Evolutionary conservation across 2,888 invertebrate genomes (phyloP).

Genomic region (Anoncus sp.): DNA sequence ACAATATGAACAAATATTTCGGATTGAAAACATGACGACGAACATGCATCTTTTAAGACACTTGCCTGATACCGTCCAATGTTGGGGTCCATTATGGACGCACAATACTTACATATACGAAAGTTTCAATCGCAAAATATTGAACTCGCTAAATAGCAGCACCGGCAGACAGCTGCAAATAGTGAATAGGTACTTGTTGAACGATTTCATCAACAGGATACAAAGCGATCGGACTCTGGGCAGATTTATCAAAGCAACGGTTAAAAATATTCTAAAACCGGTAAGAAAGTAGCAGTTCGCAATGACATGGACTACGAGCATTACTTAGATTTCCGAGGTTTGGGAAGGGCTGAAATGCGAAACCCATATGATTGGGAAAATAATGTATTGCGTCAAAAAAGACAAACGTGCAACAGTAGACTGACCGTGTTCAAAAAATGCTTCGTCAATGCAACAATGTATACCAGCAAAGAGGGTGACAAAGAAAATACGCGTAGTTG

Average conservation of each 20-base stretch:
- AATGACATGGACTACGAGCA: conserved; percentile 27
- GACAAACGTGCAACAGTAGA: conserved; percentile 11
- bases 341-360: conserved; percentile 21
- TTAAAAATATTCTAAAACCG: conserved; percentile 26
- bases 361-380: conserved; percentile 14
- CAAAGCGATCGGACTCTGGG: conserved; percentile 11
- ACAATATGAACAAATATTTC: conserved; percentile 25
- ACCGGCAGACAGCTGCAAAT: conserved; percentile 39
- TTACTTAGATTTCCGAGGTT: conserved; percentile 21
- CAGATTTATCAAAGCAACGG: conserved; percentile 7
- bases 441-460: conserved; percentile 16
- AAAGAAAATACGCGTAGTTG: conserved; percentile 13
- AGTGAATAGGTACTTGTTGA: conserved; percentile 39
- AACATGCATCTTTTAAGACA: conserved; percentile 35
- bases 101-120: conserved; percentile 31
- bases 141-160: conserved; percentile 37
- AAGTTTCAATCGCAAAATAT: conserved; percentile 25
- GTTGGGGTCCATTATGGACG: conserved; percentile 35
- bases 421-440: conserved; percentile 17
- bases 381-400: conserved; percentile 1
- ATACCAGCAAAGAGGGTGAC: conserved; percentile 24
- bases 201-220: conserved; percentile 28
- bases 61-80: conserved; percentile 26
- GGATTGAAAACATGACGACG: conserved; percentile 17
- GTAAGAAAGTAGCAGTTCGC: conserved; percentile 24